Conservation (phyloP, 2,113 vertebrate species). For the Laterallus jamaicensis region DNA sequence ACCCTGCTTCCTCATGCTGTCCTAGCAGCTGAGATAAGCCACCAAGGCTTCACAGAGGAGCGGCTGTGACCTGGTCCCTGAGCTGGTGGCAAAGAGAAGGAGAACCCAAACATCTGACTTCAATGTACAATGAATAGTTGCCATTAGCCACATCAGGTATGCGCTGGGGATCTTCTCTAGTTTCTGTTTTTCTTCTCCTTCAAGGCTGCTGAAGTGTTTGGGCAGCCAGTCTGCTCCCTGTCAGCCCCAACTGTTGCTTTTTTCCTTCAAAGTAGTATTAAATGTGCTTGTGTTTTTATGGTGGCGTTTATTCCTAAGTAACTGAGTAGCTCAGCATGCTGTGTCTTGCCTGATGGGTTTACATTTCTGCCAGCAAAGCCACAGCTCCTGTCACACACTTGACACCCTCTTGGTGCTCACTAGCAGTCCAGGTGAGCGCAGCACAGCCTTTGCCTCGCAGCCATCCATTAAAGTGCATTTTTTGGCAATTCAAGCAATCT, state of each 20-base stretch:
- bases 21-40: not conserved
- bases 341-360: not conserved
- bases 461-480: rapidly evolving
- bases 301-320: not conserved
- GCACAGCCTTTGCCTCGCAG: not conserved
- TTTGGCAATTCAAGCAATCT: not conserved
- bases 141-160: not conserved
- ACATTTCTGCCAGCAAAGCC: not conserved
- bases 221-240: not conserved
- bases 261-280: not conserved
- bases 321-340: not conserved
- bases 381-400: not conserved
- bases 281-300: not conserved
- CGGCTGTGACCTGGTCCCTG: too few relatives aligned
- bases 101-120: not conserved
- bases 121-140: rapidly evolving
- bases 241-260: not conserved
- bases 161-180: not conserved
- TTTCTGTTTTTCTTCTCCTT: conserved; percentile 16
- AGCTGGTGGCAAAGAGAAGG: not conserved
- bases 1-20: not conserved
- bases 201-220: not conserved
- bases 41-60: not conserved
- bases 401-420: not conserved
- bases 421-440: not conserved